phyloP scores from a whole-genome alignment of 1,140 invertebrate species.

The Apis laboriosa region DNA sequence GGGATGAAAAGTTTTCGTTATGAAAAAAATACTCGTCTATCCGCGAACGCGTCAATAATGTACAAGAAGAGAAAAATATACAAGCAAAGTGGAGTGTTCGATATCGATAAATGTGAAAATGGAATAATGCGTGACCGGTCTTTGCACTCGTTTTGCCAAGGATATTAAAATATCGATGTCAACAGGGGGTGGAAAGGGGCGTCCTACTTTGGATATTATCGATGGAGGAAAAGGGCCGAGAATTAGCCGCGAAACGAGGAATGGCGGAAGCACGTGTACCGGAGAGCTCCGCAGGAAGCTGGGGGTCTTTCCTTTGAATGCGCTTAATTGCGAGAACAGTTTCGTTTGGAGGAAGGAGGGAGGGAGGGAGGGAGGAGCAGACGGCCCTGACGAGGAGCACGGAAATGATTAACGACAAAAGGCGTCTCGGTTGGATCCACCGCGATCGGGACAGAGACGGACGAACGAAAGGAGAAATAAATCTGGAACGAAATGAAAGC shows the following conservation, averaged over 20 bases:
- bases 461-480: conserved; percentile 43
- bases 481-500: conserved; percentile 51
- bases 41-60: too few species aligned
- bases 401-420: conserved; percentile 73
- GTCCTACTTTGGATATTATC: conserved; percentile 30
- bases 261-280: conserved; percentile 60
- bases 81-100: neutral
- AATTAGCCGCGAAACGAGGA: conserved; percentile 60
- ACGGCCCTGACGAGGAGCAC: conserved; percentile 58
- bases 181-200: neutral
- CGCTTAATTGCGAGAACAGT: conserved; percentile 70
- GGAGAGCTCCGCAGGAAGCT: conserved; percentile 39
- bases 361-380: conserved; percentile 12
- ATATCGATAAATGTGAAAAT: neutral
- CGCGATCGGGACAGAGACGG: conserved; percentile 32
- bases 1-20: too few species aligned
- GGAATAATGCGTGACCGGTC: too few species aligned
- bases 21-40: too few species aligned
- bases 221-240: conserved; percentile 5
- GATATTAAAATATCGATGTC: conserved; percentile 36
- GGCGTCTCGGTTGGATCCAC: conserved; percentile 47
- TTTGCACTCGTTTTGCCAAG: neutral
- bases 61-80: too few species aligned
- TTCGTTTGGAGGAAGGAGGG: conserved; percentile 54
- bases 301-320: conserved; percentile 62